A percentile compares a stretch with the other conserved stretches of the same genome.
Evolutionary conservation across 2,797 vertebrate genomes (phyloP).

Genomic region (Manis pentadactyla): DNA sequence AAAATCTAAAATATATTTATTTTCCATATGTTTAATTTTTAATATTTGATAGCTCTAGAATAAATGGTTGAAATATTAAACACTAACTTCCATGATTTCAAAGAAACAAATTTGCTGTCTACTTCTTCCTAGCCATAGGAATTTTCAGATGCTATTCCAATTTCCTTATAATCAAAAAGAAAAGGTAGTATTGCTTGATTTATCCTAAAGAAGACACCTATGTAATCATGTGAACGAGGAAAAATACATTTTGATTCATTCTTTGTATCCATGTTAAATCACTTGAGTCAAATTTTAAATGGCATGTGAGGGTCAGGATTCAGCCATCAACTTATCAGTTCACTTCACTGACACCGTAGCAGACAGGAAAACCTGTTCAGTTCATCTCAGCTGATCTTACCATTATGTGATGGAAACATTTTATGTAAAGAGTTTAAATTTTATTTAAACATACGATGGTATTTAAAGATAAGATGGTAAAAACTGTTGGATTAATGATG

Average conservation of each 20-base stretch:
- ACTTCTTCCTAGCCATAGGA: neutral
- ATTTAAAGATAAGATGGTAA: neutral
- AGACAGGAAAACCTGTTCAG: neutral
- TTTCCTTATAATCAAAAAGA: neutral
- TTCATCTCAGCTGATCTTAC: neutral
- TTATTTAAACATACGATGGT: neutral
- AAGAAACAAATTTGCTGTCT: neutral
- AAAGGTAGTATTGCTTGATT: neutral
- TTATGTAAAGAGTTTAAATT: neutral
- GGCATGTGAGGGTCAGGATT: neutral
- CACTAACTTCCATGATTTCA: neutral
- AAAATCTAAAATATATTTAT: neutral
- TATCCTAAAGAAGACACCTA: neutral
- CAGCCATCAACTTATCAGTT: neutral
- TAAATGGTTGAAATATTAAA: neutral
- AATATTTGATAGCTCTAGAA: neutral
- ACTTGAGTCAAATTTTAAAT: neutral
- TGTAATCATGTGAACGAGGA: neutral
- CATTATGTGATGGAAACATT: neutral
- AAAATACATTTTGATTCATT: neutral
- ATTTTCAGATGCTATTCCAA: neutral
- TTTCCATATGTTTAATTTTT: neutral
- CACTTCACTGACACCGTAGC: neutral
- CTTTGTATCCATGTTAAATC: neutral
- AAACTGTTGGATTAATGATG: neutral